A percentile compares a stretch with the other conserved stretches of the same genome.
Conservation (phyloP, 2,113 vertebrate species). For the Condylura cristata region DNA sequence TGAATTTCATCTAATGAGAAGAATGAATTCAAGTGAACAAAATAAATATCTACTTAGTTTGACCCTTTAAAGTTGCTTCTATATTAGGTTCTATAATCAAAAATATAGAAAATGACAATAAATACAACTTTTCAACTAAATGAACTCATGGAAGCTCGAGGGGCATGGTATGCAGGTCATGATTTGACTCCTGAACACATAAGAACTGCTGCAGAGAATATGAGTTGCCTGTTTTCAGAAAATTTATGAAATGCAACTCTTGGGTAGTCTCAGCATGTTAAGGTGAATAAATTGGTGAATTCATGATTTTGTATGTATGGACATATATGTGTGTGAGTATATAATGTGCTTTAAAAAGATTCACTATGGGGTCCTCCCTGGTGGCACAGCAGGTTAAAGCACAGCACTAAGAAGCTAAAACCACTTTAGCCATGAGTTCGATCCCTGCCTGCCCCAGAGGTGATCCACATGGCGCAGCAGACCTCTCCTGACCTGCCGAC, state of each 20-base stretch:
- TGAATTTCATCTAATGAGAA: not conserved
- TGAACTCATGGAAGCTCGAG: not conserved
- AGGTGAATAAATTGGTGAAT: not conserved
- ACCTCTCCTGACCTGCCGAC: too few species aligned
- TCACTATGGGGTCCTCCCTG: too few species aligned
- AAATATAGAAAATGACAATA: not conserved
- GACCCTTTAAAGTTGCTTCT: not conserved
- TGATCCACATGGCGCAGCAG: too few species aligned
- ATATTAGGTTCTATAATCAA: not conserved
- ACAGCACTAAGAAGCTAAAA: too few species aligned
- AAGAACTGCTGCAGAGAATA: not conserved
- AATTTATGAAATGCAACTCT: not conserved
- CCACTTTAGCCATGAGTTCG: too few species aligned
- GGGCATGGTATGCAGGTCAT: not conserved
- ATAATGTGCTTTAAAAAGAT: conserved; percentile 42
- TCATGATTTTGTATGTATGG: not conserved
- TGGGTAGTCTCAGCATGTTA: not conserved
- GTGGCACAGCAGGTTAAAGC: too few species aligned
- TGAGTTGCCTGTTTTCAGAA: not conserved
- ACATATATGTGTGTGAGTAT: not conserved
- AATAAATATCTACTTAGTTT: conserved; percentile 1
- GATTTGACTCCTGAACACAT: not conserved
- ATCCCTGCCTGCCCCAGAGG: too few species aligned
- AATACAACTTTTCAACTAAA: conserved; percentile 1
- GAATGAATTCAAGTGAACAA: conserved; percentile 22